Conservation (phyloP, 1,140 invertebrate genomes). For the Neodiprion pinetum region DNA sequence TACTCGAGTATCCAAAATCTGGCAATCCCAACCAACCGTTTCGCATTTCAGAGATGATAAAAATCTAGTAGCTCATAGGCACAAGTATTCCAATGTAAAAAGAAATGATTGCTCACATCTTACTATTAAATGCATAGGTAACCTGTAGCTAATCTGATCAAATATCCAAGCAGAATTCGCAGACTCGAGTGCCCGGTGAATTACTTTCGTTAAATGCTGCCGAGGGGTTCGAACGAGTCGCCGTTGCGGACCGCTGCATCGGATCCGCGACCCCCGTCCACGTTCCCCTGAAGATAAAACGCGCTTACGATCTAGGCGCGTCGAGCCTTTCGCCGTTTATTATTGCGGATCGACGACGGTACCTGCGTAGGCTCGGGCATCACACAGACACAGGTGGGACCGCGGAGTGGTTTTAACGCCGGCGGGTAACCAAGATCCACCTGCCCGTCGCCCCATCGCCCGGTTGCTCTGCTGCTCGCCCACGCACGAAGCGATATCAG, state of each 20-base stretch:
- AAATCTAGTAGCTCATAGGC: no score
- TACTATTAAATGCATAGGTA: no score
- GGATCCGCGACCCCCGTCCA: background rate
- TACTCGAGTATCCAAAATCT: no score
- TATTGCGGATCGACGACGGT: background rate
- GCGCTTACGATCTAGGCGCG: background rate
- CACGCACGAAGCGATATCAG: constrained; percentile 25
- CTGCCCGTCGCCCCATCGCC: constrained; percentile 35
- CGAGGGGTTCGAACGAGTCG: background rate
- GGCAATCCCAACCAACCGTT: no score
- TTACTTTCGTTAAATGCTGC: no score
- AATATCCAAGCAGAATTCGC: no score
- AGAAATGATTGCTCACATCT: no score
- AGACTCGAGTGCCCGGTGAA: no score
- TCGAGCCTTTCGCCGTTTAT: background rate
- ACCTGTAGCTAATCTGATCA: no score
- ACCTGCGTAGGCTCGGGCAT: background rate
- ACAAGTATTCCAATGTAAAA: no score
- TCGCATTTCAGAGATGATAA: no score
- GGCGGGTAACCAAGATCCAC: constrained; percentile 41
- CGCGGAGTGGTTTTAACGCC: constrained; percentile 41
- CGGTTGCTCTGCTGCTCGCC: constrained; percentile 15
- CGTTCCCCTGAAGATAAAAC: background rate
- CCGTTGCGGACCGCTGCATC: background rate
- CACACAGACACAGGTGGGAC: background rate